Percentiles rank a stretch among this genome's conserved stretches.
Conservation (phyloP, 2,888 invertebrate genomes). For the Cyclophora punctaria region DNA sequence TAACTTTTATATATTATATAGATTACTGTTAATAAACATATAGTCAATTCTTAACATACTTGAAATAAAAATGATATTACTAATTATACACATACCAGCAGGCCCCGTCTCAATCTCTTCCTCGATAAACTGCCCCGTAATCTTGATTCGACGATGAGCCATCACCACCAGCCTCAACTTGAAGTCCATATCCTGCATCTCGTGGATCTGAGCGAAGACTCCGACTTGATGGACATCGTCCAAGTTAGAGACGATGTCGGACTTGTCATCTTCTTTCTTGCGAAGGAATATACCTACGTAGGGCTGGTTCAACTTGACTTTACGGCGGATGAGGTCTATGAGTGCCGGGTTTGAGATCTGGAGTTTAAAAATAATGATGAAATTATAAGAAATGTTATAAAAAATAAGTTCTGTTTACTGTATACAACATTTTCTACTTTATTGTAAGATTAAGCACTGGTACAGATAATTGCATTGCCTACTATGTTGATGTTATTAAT, state of each 20-base stretch:
- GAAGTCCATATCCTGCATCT: constrained; percentile 96
- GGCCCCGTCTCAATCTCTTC: constrained; percentile 77
- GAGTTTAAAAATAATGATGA: constrained; percentile 21
- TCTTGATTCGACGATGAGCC: constrained; percentile 92
- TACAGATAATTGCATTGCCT: no score
- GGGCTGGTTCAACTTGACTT: constrained; percentile 96
- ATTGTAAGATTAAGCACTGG: no score
- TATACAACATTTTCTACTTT: no score
- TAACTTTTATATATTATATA: no score
- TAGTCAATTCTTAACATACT: background rate
- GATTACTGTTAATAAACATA: background rate
- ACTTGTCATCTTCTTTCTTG: constrained; percentile 90
- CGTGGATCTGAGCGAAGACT: constrained; percentile 98
- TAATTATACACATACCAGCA: constrained; percentile 54
- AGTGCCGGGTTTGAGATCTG: constrained; percentile 90
- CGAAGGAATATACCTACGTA: constrained; percentile 98
- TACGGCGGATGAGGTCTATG: constrained; percentile 91
- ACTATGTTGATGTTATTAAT: no score
- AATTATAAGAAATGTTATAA: background rate
- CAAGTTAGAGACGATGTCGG: constrained; percentile 87
- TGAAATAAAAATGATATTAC: constrained; percentile 1
- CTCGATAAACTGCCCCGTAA: constrained; percentile 86
- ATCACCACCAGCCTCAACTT: constrained; percentile 93
- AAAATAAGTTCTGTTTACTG: no score
- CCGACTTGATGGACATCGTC: constrained; percentile 93